Percentiles rank a stretch among this genome's conserved stretches.
These are phyloP conservation scores for Anguilla japonica DNA, from an alignment of 2,113 vertebrate genomes.

Conservation along the genomic window DNA sequence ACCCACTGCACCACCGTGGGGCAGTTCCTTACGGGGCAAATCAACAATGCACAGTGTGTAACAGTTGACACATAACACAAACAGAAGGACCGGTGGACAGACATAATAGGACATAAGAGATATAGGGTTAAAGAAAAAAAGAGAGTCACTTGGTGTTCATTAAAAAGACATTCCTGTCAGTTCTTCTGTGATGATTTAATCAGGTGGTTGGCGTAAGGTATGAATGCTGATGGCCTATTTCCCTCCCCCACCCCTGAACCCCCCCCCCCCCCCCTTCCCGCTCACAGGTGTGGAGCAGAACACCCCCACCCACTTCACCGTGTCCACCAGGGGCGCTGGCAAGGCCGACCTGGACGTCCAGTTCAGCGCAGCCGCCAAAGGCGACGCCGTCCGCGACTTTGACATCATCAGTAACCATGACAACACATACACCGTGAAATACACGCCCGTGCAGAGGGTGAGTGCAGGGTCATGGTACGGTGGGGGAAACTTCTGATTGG, in stretches of 20 bases:
- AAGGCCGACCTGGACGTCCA: slow-evolving; percentile 84
- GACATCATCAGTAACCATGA: slow-evolving; percentile 87
- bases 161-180: too few relatives aligned
- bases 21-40: too few relatives aligned
- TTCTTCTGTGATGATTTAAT: too few relatives aligned
- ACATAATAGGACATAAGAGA: too few relatives aligned
- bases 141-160: too few relatives aligned
- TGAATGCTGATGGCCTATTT: too few relatives aligned
- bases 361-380: slow-evolving; percentile 79
- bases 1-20: too few relatives aligned
- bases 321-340: slow-evolving; percentile 83
- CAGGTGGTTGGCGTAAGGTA: too few relatives aligned
- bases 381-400: slow-evolving; percentile 77
- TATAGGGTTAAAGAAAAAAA: too few relatives aligned
- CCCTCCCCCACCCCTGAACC: not conserved
- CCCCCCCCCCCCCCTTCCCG: not conserved
- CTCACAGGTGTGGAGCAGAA: slow-evolving; percentile 80
- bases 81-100: too few relatives aligned
- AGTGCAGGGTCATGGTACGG: not conserved
- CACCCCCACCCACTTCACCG: slow-evolving; percentile 88
- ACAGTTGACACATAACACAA: too few relatives aligned
- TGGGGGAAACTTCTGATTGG: not conserved
- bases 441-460: slow-evolving; percentile 88
- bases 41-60: too few relatives aligned
- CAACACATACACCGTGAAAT: slow-evolving; percentile 87